These are phyloP conservation scores for Phymanthus crucifer DNA, from an alignment of 92 coral and sea anemone genomes.

Conservation along the genomic window DNA sequence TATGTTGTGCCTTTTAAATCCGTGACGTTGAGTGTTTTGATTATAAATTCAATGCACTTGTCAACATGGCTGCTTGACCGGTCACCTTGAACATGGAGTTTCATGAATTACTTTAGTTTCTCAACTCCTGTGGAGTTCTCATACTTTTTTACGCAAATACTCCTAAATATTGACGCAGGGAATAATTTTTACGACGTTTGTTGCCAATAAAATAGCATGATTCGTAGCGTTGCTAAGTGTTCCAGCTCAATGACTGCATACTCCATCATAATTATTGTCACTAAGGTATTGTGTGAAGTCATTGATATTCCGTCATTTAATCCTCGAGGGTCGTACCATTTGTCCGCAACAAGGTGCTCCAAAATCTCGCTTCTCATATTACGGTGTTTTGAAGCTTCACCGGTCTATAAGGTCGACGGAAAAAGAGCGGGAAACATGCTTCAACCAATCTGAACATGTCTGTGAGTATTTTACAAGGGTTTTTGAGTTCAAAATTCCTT, in stretches of 20 bases:
- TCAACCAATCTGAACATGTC: slow-evolving; percentile 12
- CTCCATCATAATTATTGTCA: background rate
- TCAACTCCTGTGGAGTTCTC: background rate
- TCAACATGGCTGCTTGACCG: background rate
- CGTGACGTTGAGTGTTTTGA: background rate
- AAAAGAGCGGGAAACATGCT: slow-evolving; percentile 45
- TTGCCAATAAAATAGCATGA: background rate
- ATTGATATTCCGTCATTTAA: slow-evolving; percentile 26
- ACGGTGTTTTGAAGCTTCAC: slow-evolving; percentile 25
- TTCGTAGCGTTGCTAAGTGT: slow-evolving; percentile 29
- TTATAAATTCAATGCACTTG: background rate
- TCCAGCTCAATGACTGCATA: slow-evolving; percentile 8
- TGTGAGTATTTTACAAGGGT: slow-evolving; percentile 21
- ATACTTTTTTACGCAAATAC: background rate
- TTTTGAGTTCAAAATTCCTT: background rate
- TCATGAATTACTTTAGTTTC: background rate
- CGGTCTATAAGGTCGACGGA: background rate
- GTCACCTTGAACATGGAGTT: background rate
- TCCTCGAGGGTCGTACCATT: slow-evolving; percentile 3
- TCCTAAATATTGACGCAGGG: background rate
- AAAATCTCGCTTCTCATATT: slow-evolving; percentile 29
- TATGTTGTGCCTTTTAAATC: background rate
- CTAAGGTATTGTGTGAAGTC: slow-evolving; percentile 8
- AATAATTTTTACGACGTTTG: background rate
- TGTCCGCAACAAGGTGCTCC: background rate